Conservation (phyloP, 2,113 vertebrate genomes). For the Pipa parva region DNA sequence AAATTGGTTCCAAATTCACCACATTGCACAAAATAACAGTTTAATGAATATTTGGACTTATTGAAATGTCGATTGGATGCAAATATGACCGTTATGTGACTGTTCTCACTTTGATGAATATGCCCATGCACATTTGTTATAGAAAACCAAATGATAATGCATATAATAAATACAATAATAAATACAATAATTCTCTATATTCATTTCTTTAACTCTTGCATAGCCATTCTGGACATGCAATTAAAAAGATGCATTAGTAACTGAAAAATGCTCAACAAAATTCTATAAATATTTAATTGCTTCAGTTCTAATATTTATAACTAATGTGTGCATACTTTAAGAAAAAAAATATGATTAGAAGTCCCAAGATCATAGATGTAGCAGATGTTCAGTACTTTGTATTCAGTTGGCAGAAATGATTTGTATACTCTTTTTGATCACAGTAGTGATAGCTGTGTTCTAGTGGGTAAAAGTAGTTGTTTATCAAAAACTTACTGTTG, state of each 20-base stretch:
- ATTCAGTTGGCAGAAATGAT: slow-evolving; percentile 73
- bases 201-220: not conserved
- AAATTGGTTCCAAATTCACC: no score
- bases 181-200: no score
- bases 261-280: slow-evolving; percentile 4
- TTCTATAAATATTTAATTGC: slow-evolving; percentile 77
- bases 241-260: not conserved
- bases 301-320: slow-evolving; percentile 84
- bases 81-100: no score
- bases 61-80: no score
- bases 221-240: not conserved
- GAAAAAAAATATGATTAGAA: slow-evolving; percentile 74
- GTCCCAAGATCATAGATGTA: slow-evolving; percentile 76
- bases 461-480: slow-evolving; percentile 72
- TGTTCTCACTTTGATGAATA: no score
- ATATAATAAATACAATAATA: no score
- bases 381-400: slow-evolving; percentile 82
- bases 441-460: slow-evolving; percentile 63
- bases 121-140: no score
- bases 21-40: no score
- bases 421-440: slow-evolving; percentile 74
- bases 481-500: slow-evolving; percentile 70
- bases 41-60: no score
- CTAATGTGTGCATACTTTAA: slow-evolving; percentile 78
- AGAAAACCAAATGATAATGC: no score